Conservation (phyloP, 1,140 invertebrate species). For the Bombus haemorrhoidalis region DNA sequence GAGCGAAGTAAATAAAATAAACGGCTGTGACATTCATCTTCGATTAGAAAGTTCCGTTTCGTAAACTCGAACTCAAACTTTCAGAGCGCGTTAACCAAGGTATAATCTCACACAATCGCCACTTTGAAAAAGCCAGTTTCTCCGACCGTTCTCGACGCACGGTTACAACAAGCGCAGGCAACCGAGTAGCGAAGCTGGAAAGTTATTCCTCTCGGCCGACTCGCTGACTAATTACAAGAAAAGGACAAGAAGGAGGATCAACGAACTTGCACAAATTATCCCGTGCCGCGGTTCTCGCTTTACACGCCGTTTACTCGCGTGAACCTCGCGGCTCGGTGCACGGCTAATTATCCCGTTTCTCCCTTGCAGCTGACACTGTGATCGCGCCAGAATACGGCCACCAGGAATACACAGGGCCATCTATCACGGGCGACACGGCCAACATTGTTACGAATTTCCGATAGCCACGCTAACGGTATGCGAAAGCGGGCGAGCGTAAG, state of each 20-base stretch:
- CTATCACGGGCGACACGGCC: slow-evolving; percentile 60
- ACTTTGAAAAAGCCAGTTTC: background rate
- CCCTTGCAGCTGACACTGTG: slow-evolving; percentile 34
- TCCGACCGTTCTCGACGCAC: background rate
- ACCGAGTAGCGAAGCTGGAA: background rate
- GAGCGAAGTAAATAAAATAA: too few relatives aligned
- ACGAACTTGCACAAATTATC: slow-evolving; percentile 42
- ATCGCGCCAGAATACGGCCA: slow-evolving; percentile 33
- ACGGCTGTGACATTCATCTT: too few relatives aligned
- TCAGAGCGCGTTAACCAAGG: background rate
- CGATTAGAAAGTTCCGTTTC: background rate
- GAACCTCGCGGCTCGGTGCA: background rate
- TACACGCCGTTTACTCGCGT: slow-evolving; percentile 30
- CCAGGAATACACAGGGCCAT: slow-evolving; percentile 45
- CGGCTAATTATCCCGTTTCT: slow-evolving; percentile 47
- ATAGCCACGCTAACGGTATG: slow-evolving; percentile 56
- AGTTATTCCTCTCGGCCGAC: background rate
- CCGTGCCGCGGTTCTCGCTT: slow-evolving; percentile 34
- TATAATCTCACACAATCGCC: background rate
- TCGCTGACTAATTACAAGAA: slow-evolving; percentile 38
- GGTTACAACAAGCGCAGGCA: background rate
- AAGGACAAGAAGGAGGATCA: slow-evolving; percentile 25
- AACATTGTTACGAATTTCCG: slow-evolving; percentile 66
- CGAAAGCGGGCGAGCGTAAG: slow-evolving; percentile 22
- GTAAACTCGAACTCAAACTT: background rate